Conservation (phyloP, 2,797 vertebrate genomes). For the Hemibagrus guttatus region DNA sequence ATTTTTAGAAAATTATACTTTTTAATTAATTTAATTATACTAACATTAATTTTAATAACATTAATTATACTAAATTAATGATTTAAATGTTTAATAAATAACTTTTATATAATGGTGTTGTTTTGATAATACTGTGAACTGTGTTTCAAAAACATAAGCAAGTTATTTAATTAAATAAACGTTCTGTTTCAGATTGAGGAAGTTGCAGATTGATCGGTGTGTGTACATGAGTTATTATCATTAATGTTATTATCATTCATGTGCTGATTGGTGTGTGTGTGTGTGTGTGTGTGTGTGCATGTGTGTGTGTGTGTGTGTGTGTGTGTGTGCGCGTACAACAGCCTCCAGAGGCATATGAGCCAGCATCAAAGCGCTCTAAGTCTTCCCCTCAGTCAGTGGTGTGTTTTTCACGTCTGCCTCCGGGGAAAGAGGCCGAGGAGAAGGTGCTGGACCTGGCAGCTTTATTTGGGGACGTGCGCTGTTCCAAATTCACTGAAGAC, state of each 20-base stretch:
- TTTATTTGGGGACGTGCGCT: conserved; percentile 59
- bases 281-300: conserved; percentile 25
- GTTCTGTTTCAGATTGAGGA: neutral
- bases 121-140: neutral
- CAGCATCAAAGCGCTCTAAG: conserved; percentile 41
- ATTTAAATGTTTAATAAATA: neutral
- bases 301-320: neutral
- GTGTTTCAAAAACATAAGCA: neutral
- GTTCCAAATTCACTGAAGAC: conserved; percentile 52
- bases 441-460: conserved; percentile 56
- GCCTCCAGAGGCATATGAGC: conserved; percentile 48
- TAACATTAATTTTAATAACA: too few relatives aligned
- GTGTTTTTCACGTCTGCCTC: conserved; percentile 56
- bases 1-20: too few relatives aligned
- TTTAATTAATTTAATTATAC: too few relatives aligned
- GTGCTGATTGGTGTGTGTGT: neutral
- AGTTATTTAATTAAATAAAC: neutral
- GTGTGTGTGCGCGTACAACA: neutral
- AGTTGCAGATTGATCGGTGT: too few relatives aligned
- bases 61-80: too few relatives aligned
- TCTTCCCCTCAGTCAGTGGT: conserved; percentile 41
- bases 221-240: too few relatives aligned
- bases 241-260: too few relatives aligned
- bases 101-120: neutral
- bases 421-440: conserved; percentile 46